Percentiles rank a stretch among this genome's conserved stretches.
phyloP scores from a whole-genome alignment of 1,140 invertebrate species.

The Trachymyrmex cornetzi region DNA sequence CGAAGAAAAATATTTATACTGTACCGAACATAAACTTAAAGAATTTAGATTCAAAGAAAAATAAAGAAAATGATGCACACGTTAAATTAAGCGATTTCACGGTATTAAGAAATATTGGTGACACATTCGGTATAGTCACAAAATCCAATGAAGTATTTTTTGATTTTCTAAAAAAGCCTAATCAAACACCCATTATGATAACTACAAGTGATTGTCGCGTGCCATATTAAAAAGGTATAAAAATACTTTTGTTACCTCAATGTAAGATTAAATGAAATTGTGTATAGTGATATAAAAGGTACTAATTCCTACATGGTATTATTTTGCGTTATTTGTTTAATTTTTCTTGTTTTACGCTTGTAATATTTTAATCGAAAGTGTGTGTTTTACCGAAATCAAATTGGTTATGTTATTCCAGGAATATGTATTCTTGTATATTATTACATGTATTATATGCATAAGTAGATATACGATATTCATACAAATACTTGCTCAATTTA shows the following conservation, averaged over 20 bases:
- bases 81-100: constrained; percentile 63
- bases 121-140: constrained; percentile 2
- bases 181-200: constrained; percentile 55
- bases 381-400: too few relatives aligned
- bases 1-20: neutral
- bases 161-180: constrained; percentile 71
- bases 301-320: constrained; percentile 27
- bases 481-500: constrained; percentile 37
- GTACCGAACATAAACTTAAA: neutral
- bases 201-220: constrained; percentile 44
- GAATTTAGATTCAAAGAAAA: constrained; percentile 8
- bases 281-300: neutral
- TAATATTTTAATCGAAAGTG: neutral
- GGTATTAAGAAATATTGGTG: constrained; percentile 18
- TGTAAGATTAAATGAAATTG: neutral
- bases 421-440: neutral
- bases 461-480: neutral
- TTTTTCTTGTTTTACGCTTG: neutral
- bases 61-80: constrained; percentile 35
- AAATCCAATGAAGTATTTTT: constrained; percentile 76
- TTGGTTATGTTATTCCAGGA: neutral
- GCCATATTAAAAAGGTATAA: constrained; percentile 59
- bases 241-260: constrained; percentile 14
- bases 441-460: too few relatives aligned
- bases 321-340: neutral